phyloP scores from a whole-genome alignment of 1,140 invertebrate genomes.

The Rhynchophorus ferrugineus region DNA sequence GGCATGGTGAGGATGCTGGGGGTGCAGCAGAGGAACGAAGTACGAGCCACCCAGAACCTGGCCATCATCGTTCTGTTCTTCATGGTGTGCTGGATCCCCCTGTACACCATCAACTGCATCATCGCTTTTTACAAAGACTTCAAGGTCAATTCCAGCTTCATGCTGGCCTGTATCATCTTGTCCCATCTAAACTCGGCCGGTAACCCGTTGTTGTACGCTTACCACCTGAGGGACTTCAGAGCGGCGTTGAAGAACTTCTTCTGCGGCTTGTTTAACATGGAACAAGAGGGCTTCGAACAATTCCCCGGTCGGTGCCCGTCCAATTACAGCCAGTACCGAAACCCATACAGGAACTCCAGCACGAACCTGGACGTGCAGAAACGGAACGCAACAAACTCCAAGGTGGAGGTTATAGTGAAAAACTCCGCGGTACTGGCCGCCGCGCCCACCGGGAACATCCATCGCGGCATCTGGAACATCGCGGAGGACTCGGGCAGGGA shows the following conservation, averaged over 20 bases:
- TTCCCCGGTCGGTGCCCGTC: slow-evolving; percentile 8
- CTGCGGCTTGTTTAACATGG: slow-evolving; percentile 46
- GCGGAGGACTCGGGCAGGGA: slow-evolving; percentile 34
- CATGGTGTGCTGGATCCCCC: slow-evolving; percentile 85
- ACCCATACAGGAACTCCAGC: slow-evolving; percentile 36
- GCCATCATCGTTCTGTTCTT: slow-evolving; percentile 87
- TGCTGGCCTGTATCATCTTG: slow-evolving; percentile 77
- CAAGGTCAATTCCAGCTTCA: slow-evolving; percentile 57
- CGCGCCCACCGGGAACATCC: slow-evolving; percentile 37
- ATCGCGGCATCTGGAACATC: slow-evolving; percentile 41
- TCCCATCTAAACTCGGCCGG: slow-evolving; percentile 84
- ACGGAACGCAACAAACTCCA: neutral
- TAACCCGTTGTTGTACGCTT: slow-evolving; percentile 83
- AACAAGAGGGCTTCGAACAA: slow-evolving; percentile 10
- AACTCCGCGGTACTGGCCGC: slow-evolving; percentile 40
- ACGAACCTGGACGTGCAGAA: slow-evolving; percentile 19
- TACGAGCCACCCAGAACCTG: slow-evolving; percentile 84
- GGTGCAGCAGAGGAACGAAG: slow-evolving; percentile 74
- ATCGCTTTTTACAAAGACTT: slow-evolving; percentile 69
- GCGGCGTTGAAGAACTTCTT: slow-evolving; percentile 62
- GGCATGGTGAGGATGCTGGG: slow-evolving; percentile 71
- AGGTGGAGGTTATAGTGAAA: slow-evolving; percentile 29
- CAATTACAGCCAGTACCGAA: slow-evolving; percentile 14
- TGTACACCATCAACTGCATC: slow-evolving; percentile 86
- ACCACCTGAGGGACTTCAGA: slow-evolving; percentile 79